Evolutionary conservation across 2,888 invertebrate species (phyloP).

Genomic region (Cetonia aurata): DNA sequence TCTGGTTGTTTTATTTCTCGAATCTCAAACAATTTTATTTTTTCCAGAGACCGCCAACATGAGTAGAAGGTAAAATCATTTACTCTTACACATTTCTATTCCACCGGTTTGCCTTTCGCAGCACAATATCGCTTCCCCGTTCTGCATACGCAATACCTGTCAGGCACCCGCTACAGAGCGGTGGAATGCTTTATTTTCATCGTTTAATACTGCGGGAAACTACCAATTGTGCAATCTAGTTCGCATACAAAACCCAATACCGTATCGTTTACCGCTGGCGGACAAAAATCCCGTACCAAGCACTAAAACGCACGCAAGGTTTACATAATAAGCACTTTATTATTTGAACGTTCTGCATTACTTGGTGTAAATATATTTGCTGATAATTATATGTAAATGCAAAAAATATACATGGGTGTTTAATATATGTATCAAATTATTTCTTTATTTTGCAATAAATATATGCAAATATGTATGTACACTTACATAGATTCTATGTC

Average conservation of each 20-base stretch:
- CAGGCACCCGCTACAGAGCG: not conserved
- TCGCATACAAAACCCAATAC: conserved; percentile 25
- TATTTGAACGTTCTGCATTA: conserved; percentile 9
- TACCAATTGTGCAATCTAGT: conserved; percentile 33
- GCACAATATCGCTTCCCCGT: not conserved
- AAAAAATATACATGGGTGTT: no score
- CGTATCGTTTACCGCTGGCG: conserved; percentile 33
- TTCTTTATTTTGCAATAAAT: no score
- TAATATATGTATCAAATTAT: no score
- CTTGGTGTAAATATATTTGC: conserved; percentile 9
- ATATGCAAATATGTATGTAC: no score
- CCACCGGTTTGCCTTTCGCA: not conserved
- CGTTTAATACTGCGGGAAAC: conserved; percentile 24
- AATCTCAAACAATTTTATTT: not conserved
- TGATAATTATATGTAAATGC: not conserved
- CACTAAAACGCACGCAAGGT: conserved; percentile 23
- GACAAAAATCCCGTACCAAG: conserved; percentile 34
- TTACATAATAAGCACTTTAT: conserved; percentile 34
- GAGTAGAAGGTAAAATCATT: conserved; percentile 20
- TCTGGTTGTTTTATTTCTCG: not conserved
- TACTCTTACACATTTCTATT: not conserved
- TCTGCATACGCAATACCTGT: conserved; percentile 13
- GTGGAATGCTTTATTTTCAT: conserved; percentile 19
- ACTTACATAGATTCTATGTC: no score
- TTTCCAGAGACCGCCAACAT: conserved; percentile 6